Evolutionary conservation across 2,113 vertebrate genomes (phyloP).

Genomic region (Psittacula cyanocephala): DNA sequence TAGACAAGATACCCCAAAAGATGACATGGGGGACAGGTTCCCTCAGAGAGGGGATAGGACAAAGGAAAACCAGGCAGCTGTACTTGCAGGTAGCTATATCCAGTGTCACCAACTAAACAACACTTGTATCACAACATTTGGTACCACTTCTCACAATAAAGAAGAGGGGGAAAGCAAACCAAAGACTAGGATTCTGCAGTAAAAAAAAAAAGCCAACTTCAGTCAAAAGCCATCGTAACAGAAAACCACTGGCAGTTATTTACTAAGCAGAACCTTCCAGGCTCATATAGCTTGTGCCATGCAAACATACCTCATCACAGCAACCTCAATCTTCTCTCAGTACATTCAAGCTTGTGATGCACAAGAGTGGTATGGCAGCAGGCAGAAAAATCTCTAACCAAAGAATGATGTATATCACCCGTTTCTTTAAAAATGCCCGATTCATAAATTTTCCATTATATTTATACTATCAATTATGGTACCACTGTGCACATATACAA

Average conservation of each 20-base stretch:
- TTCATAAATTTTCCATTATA: neutral
- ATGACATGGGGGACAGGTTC: neutral
- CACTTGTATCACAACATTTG: neutral
- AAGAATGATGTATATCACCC: neutral
- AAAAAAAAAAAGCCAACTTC: neutral
- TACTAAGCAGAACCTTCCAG: neutral
- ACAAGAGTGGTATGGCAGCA: rapidly evolving
- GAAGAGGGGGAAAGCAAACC: neutral
- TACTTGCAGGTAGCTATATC: neutral
- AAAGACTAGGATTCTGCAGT: neutral
- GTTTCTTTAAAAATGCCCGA: neutral
- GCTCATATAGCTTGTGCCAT: rapidly evolving
- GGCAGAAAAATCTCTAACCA: neutral
- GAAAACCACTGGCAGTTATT: neutral
- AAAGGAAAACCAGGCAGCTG: rapidly evolving
- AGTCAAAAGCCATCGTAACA: neutral
- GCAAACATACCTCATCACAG: neutral
- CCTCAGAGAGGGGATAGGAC: neutral
- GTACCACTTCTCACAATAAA: neutral
- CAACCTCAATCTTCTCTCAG: neutral
- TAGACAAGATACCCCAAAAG: neutral
- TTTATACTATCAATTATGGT: neutral
- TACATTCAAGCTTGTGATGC: neutral
- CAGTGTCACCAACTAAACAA: neutral
- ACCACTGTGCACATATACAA: neutral